phyloP scores from a whole-genome alignment of 2,888 invertebrate species.

The Harmothoe impar region DNA sequence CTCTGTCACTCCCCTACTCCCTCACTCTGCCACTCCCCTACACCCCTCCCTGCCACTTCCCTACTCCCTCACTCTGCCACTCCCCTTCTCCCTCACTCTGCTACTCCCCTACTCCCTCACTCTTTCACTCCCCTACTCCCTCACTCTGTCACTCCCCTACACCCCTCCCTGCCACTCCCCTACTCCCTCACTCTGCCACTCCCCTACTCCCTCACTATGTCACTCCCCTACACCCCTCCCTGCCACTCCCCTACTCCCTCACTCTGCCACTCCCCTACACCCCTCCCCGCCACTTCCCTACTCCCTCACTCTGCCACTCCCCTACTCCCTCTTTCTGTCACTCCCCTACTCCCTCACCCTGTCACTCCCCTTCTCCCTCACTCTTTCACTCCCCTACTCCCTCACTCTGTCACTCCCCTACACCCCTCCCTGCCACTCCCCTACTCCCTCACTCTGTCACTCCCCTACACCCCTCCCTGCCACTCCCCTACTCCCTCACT shows the following conservation, averaged over 20 bases:
- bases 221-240: too few relatives aligned
- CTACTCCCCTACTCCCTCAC: too few relatives aligned
- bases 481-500: background rate
- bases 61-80: background rate
- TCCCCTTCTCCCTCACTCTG: background rate
- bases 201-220: background rate
- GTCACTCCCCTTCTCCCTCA: too few relatives aligned
- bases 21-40: background rate
- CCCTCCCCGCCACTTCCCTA: too few relatives aligned
- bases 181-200: background rate
- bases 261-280: too few relatives aligned
- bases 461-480: too few relatives aligned
- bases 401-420: background rate
- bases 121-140: background rate
- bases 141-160: too few relatives aligned
- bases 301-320: background rate
- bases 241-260: too few relatives aligned
- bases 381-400: background rate
- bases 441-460: background rate
- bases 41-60: too few relatives aligned
- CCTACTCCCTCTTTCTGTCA: background rate
- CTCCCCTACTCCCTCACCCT: background rate
- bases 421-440: too few relatives aligned
- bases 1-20: background rate
- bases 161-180: too few relatives aligned